phyloP scores from a whole-genome alignment of 2,888 invertebrate genomes.

The Amphipyra tragopoginis region DNA sequence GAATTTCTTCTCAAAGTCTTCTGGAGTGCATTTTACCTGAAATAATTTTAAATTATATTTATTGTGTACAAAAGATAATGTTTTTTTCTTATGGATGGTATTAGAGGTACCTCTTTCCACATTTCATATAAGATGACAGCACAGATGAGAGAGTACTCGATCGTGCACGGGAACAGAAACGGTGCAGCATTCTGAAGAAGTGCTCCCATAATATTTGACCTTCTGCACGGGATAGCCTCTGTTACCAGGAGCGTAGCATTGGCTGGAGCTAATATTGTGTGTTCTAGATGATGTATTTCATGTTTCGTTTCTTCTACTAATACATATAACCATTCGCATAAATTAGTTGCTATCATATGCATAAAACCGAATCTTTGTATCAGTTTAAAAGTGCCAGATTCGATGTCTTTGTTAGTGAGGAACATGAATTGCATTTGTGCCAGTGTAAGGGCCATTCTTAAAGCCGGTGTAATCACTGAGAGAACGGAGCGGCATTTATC shows the following conservation, averaged over 20 bases:
- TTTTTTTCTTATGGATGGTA: neutral
- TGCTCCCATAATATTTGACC: conserved; percentile 93
- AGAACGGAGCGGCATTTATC: conserved; percentile 91
- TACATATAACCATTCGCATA: conserved; percentile 97
- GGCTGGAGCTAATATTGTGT: conserved; percentile 66
- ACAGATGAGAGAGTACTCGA: conserved; percentile 97
- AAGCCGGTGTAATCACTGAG: conserved; percentile 94
- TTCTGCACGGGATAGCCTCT: conserved; percentile 83
- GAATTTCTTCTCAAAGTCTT: conserved; percentile 85
- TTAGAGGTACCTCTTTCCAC: conserved; percentile 94
- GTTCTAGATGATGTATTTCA: conserved; percentile 94
- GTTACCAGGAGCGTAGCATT: conserved; percentile 65
- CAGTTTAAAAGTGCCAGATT: conserved; percentile 91
- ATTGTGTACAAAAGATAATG: neutral
- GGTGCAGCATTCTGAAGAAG: conserved; percentile 92
- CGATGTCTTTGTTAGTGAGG: conserved; percentile 94
- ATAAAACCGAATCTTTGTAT: conserved; percentile 97
- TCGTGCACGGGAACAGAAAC: conserved; percentile 96
- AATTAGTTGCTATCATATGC: conserved; percentile 98
- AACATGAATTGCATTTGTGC: conserved; percentile 98
- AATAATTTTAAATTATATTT: conserved; percentile 34
- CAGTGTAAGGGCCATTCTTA: conserved; percentile 95
- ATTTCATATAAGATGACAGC: conserved; percentile 97
- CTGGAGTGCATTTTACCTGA: conserved; percentile 85
- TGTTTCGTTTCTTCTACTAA: conserved; percentile 96